Evolutionary conservation across 2,797 vertebrate species (phyloP).

Genomic region (Lerista edwardsae): DNA sequence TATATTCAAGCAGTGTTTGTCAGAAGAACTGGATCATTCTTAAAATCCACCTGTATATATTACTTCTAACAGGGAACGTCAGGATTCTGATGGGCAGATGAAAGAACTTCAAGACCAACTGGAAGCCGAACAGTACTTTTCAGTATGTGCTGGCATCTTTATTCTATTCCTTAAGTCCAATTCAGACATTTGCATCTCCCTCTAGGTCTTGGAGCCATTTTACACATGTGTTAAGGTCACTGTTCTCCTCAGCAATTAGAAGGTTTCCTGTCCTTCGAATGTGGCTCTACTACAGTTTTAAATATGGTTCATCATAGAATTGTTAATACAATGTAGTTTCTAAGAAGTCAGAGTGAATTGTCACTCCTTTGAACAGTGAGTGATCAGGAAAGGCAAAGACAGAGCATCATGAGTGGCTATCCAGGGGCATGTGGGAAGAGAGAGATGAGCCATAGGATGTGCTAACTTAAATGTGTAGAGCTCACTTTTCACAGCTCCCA

Average conservation of each 20-base stretch:
- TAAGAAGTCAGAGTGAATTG: neutral
- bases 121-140: conserved; percentile 98
- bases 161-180: neutral
- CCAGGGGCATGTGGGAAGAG: neutral
- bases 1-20: neutral
- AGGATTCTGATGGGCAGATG: conserved; percentile 97
- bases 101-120: conserved; percentile 98
- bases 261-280: neutral
- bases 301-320: neutral
- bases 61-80: conserved; percentile 85
- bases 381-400: neutral
- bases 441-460: neutral
- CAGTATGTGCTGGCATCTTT: conserved; percentile 77
- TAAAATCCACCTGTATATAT: conserved; percentile 20
- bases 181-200: neutral
- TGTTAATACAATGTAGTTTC: neutral
- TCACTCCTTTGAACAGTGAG: neutral
- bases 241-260: neutral
- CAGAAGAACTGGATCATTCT: conserved; percentile 10
- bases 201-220: neutral
- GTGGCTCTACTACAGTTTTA: neutral
- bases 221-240: neutral
- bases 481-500: neutral
- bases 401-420: neutral
- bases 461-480: neutral